Evolutionary conservation across 2,113 vertebrate species (phyloP).

Genomic region (Synchiropus splendidus): DNA sequence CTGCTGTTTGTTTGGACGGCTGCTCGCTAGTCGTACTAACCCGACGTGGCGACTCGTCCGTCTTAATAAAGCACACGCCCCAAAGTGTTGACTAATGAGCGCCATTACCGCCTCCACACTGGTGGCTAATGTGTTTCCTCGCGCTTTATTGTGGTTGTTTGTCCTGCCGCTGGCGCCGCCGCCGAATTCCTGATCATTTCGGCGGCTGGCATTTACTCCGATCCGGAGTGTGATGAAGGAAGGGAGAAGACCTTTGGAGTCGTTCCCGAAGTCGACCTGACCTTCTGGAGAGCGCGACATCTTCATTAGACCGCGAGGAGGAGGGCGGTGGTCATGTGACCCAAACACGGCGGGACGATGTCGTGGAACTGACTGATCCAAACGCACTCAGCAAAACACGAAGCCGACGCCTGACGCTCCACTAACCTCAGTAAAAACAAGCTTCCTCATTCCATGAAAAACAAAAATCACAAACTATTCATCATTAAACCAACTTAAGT

Average conservation of each 20-base stretch:
- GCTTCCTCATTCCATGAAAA: too few species aligned
- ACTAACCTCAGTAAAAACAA: too few species aligned
- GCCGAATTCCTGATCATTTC: too few species aligned
- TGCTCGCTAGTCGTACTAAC: conserved; percentile 22
- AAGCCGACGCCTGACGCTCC: too few species aligned
- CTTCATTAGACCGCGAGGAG: conserved; percentile 42
- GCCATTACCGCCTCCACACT: conserved; percentile 61
- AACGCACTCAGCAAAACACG: too few species aligned
- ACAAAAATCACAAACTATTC: too few species aligned
- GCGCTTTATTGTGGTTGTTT: conserved; percentile 60
- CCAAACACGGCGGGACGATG: too few species aligned
- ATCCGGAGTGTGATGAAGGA: too few species aligned
- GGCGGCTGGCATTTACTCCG: too few species aligned
- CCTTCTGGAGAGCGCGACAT: conserved; percentile 34
- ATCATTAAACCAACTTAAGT: too few species aligned
- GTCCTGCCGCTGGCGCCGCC: conserved; percentile 32
- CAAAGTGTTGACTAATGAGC: conserved; percentile 67
- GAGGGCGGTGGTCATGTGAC: too few species aligned
- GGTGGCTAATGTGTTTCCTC: conserved; percentile 63
- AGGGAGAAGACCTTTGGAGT: conserved; percentile 20
- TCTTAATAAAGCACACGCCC: conserved; percentile 52
- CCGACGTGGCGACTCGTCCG: conserved; percentile 26
- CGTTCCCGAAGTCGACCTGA: conserved; percentile 26
- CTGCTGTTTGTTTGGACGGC: conserved; percentile 10
- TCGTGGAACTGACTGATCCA: too few species aligned